Evolutionary conservation across 1,140 invertebrate genomes (phyloP).

Genomic region (Diachasma alloeum): DNA sequence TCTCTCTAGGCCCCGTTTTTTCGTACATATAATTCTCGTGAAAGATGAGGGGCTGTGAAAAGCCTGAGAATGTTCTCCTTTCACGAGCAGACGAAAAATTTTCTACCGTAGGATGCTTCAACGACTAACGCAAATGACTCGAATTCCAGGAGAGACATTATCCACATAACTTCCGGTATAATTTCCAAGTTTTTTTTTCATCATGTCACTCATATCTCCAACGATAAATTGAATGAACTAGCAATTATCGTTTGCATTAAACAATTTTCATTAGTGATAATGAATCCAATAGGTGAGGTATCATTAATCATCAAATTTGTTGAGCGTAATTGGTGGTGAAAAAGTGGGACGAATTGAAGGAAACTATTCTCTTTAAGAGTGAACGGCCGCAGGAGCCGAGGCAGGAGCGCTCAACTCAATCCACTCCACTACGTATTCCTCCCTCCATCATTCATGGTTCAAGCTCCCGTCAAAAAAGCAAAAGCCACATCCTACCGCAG

Average conservation of each 20-base stretch:
- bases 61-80: background rate
- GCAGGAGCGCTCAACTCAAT: background rate
- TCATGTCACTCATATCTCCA: background rate
- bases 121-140: background rate
- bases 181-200: background rate
- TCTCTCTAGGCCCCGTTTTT: background rate
- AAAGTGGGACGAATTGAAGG: background rate
- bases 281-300: background rate
- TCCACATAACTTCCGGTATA: background rate
- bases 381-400: constrained; percentile 1
- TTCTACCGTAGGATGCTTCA: background rate
- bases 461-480: background rate
- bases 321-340: background rate
- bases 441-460: constrained; percentile 1
- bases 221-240: background rate
- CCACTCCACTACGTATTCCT: background rate
- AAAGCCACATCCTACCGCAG: background rate
- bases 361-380: constrained; percentile 19
- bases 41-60: background rate
- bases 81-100: background rate
- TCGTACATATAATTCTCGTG: background rate
- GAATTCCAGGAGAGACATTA: background rate
- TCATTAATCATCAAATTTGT: background rate
- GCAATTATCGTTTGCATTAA: background rate
- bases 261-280: background rate